phyloP scores from a whole-genome alignment of 1,140 invertebrate genomes.

The Notospermus geniculatus region DNA sequence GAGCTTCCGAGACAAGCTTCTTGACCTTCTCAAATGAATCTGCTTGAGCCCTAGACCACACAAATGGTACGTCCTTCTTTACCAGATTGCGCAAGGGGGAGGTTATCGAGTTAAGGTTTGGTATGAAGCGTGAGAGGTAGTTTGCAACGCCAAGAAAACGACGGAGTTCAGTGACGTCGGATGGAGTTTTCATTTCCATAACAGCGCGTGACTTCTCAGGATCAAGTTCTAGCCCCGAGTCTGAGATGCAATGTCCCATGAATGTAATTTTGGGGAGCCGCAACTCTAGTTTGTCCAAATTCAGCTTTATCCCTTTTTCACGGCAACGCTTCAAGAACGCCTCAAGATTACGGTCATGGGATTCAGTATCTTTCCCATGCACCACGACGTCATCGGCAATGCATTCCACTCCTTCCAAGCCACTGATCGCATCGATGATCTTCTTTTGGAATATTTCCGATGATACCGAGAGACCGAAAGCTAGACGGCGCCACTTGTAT shows the following conservation, averaged over 20 bases:
- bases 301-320: constrained; percentile 23
- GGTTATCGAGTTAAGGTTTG: constrained; percentile 17
- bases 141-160: constrained; percentile 48
- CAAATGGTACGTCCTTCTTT: constrained; percentile 20
- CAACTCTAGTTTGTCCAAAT: constrained; percentile 18
- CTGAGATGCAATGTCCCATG: constrained; percentile 32
- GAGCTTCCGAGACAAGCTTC: constrained; percentile 10
- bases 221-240: constrained; percentile 48
- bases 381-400: too few relatives aligned
- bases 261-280: constrained; percentile 19
- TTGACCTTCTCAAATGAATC: constrained; percentile 22
- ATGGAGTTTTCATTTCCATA: constrained; percentile 43
- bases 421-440: too few relatives aligned
- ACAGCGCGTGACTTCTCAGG: constrained; percentile 55
- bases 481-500: too few relatives aligned
- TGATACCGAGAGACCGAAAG: too few relatives aligned
- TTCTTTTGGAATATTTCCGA: too few relatives aligned
- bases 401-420: too few relatives aligned
- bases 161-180: constrained; percentile 41
- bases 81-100: constrained; percentile 18
- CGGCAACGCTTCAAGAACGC: too few relatives aligned
- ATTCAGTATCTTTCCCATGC: too few relatives aligned
- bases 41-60: constrained; percentile 16
- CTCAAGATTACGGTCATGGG: too few relatives aligned
- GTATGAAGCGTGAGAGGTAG: constrained; percentile 52